Evolutionary conservation across 2,797 vertebrate genomes (phyloP), one percentile per base, ranked within the genome.

Genomic region (Neomorphus geoffroyi): DNA sequence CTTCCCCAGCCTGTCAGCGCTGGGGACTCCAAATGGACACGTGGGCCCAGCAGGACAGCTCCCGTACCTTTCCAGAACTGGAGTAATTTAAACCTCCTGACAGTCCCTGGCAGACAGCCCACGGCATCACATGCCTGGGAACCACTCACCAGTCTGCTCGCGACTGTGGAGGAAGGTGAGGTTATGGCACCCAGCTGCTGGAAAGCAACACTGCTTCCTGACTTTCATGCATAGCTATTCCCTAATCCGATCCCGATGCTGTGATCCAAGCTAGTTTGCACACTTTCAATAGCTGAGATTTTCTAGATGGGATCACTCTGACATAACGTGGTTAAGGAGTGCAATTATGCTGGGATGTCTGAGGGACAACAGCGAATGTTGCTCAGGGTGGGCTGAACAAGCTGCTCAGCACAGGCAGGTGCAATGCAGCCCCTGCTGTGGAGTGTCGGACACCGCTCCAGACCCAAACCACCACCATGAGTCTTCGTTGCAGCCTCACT

Each of bases 121-220:
- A 15, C 39, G 1, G 1, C 1, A 2, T 61, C 67, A 30, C 57
- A 22, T 35, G 81, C 43, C 69, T 7, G 45, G 2, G 0, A 56
- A 28, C 13, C 0, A 3, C 74, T 39, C 1, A 65, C 41, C 0
- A 1, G 16, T 19, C n/a, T 0, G 3, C 3, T 24, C 0, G 1
- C 5, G 4, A 5, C 79, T 48, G 51, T 6, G 46, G 45, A 61
- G 17, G 74, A 51, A 39, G 35, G 28, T 0, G 1, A 85, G 90
- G 43, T 45, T 17, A 8, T 1, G 8, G 86, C 70, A 64, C 24
- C 41, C 73, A 27, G 70, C 28, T 48, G 81, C 72, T 58, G 61
- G 54, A 51, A 27, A 81, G 32, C 71, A 37, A 32, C 57, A 2
- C 57, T 0, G 1, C n/a, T 66, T 80, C 64, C 53, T 18, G 45